phyloP scores from a whole-genome alignment of 1,140 invertebrate species.

The Lepeophtheirus salmonis region DNA sequence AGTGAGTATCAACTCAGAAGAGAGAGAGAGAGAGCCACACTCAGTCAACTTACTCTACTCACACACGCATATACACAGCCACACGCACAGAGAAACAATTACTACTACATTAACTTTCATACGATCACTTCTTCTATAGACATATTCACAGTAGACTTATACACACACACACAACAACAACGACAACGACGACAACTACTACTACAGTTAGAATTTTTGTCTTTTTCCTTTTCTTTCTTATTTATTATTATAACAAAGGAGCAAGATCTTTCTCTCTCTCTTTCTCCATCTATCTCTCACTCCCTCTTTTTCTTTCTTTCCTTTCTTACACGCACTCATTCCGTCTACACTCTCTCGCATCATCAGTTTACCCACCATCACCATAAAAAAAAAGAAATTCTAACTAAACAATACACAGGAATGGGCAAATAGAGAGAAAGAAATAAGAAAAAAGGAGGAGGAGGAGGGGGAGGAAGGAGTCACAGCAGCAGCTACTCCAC shows the following conservation, averaged over 20 bases:
- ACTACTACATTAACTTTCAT: neutral
- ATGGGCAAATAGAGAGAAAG: neutral
- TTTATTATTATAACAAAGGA: neutral
- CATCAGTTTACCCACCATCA: neutral
- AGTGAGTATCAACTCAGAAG: neutral
- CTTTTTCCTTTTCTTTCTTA: neutral
- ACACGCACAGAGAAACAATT: neutral
- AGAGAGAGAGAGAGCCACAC: neutral
- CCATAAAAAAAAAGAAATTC: neutral
- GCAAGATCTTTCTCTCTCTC: neutral
- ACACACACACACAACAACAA: neutral
- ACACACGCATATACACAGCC: neutral
- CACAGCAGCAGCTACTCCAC: neutral
- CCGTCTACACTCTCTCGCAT: too few species aligned
- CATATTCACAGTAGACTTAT: neutral
- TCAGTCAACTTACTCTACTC: neutral
- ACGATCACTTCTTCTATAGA: neutral
- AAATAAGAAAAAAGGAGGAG: too few species aligned
- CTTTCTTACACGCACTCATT: neutral
- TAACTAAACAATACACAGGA: neutral
- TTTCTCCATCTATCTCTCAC: neutral
- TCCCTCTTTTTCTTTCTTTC: neutral
- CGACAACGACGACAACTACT: neutral
- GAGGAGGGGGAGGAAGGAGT: too few species aligned
- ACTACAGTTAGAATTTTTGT: neutral